Percentiles rank a stretch among this genome's conserved stretches.
These are phyloP conservation scores for Bugula neritina DNA, from an alignment of 2,888 invertebrate species.

Conservation along the genomic window DNA sequence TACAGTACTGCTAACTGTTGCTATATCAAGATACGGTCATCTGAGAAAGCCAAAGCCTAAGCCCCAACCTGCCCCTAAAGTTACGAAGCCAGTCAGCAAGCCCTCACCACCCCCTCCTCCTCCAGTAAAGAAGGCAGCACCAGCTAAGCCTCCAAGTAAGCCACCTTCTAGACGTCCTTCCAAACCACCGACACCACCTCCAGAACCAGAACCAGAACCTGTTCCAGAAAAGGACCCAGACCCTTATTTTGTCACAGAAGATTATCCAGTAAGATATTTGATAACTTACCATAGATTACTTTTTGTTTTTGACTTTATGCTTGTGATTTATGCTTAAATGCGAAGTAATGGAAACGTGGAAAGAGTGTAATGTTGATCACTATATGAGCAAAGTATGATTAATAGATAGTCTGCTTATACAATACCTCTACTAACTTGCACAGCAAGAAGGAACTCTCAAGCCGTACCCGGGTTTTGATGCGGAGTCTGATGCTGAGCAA, in stretches of 20 bases:
- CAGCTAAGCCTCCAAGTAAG: slow-evolving; percentile 18
- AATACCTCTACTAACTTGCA: neutral
- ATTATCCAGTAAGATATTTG: slow-evolving; percentile 35
- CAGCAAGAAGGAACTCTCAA: slow-evolving; percentile 48
- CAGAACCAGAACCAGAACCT: slow-evolving; percentile 32
- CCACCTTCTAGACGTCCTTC: slow-evolving; percentile 32
- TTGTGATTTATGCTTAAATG: no score
- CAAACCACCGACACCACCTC: slow-evolving; percentile 32
- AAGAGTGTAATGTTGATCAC: no score
- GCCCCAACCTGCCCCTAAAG: slow-evolving; percentile 7
- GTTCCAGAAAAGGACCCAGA: slow-evolving; percentile 35
- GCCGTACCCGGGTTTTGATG: slow-evolving; percentile 49
- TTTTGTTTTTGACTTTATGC: no score
- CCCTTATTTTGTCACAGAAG: slow-evolving; percentile 52
- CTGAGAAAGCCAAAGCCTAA: slow-evolving; percentile 28
- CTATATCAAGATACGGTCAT: slow-evolving; percentile 44
- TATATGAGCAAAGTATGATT: no score
- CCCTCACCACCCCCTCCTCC: slow-evolving; percentile 16
- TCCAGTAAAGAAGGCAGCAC: slow-evolving; percentile 22
- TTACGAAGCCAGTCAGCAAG: slow-evolving; percentile 27
- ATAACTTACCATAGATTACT: no score
- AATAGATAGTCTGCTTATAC: no score
- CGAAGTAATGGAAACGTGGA: no score
- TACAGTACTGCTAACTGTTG: slow-evolving; percentile 42
- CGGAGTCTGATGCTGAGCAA: slow-evolving; percentile 50